A percentile compares a stretch with the other conserved stretches of the same genome.
These are phyloP conservation scores for Gymnocypris eckloni DNA, from an alignment of 2,797 vertebrate genomes.

Conservation along the genomic window DNA sequence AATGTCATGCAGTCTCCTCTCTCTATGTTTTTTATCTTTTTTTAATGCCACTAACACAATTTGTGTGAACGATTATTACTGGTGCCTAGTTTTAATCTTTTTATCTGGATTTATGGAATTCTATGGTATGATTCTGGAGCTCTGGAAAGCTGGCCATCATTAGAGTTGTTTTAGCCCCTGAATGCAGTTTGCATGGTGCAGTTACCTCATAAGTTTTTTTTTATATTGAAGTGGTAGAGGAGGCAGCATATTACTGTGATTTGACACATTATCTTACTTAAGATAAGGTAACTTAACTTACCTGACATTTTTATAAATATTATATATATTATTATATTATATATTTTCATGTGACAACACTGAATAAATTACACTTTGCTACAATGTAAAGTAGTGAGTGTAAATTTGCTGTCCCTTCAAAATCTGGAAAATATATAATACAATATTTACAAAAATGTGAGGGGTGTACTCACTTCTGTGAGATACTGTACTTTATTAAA, in stretches of 20 bases:
- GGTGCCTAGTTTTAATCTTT: background rate
- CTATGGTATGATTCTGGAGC: no score
- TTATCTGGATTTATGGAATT: background rate
- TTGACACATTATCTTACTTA: background rate
- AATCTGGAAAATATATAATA: no score
- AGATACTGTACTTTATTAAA: background rate
- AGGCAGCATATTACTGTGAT: background rate
- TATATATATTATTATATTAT: no score
- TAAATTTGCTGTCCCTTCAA: no score
- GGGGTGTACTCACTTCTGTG: no score
- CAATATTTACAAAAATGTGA: no score
- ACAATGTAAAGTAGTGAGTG: no score
- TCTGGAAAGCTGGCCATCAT: conserved; percentile 13
- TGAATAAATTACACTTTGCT: no score
- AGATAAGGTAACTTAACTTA: no score
- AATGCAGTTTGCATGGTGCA: background rate
- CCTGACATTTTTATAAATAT: no score
- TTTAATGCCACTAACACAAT: background rate
- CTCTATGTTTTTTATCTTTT: background rate
- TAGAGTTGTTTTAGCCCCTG: background rate
- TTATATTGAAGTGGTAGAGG: background rate
- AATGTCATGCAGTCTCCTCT: background rate
- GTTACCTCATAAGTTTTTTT: background rate
- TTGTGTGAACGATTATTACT: background rate
- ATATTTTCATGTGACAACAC: no score